Percentiles rank a stretch among this genome's conserved stretches.
Evolutionary conservation across 2,113 vertebrate species (phyloP).

Genomic region (Sturnira hondurensis): DNA sequence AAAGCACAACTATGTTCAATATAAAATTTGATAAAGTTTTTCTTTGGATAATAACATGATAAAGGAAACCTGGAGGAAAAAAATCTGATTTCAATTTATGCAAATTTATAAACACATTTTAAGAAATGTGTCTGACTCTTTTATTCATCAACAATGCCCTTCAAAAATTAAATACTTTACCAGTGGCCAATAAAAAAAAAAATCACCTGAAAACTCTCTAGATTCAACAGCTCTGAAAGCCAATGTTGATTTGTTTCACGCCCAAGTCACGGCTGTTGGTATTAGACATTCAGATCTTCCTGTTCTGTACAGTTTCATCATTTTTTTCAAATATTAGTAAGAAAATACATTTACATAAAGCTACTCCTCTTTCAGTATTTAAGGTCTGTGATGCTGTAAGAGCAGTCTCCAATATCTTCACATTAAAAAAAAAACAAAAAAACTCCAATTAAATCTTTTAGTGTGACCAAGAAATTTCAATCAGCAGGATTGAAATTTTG

Average conservation of each 20-base stretch:
- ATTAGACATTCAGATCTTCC: not conserved
- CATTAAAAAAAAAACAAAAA: not conserved
- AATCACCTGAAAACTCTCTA: not conserved
- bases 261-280: not conserved
- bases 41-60: not conserved
- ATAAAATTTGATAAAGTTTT: not conserved
- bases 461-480: not conserved
- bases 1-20: not conserved
- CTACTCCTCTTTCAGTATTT: not conserved
- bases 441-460: not conserved
- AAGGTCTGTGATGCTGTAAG: not conserved
- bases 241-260: not conserved
- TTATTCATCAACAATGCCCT: not conserved
- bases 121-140: not conserved
- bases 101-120: not conserved
- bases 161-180: not conserved
- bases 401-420: not conserved
- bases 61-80: not conserved
- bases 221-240: not conserved
- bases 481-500: not conserved
- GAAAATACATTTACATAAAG: not conserved
- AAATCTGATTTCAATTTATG: not conserved
- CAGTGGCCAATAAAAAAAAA: not conserved
- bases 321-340: not conserved
- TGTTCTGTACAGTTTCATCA: not conserved